A percentile compares a stretch with the other conserved stretches of the same genome.
Evolutionary conservation across 2,888 invertebrate genomes (phyloP).

Genomic region (Antheraea yamamai): DNA sequence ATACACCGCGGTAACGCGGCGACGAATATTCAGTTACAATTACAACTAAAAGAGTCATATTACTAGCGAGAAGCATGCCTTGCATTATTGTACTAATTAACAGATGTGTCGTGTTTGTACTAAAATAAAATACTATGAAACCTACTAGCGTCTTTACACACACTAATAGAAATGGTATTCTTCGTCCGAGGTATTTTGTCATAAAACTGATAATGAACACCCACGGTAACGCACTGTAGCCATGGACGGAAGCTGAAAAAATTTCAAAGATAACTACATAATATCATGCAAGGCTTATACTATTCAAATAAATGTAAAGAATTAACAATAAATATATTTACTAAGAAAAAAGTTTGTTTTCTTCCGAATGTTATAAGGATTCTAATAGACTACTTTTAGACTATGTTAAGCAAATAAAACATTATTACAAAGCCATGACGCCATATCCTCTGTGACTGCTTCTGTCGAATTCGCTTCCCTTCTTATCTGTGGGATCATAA

Average conservation of each 20-base stretch:
- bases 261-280: neutral
- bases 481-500: conserved; percentile 42
- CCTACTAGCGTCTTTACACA: conserved; percentile 41
- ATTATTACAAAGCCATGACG: conserved; percentile 43
- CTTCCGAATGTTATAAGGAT: too few relatives aligned
- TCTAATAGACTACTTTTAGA: neutral
- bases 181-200: conserved; percentile 44
- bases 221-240: conserved; percentile 48
- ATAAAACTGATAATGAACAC: conserved; percentile 47
- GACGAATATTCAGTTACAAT: conserved; percentile 52
- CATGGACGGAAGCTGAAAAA: conserved; percentile 49
- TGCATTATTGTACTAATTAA: conserved; percentile 48
- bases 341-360: too few relatives aligned
- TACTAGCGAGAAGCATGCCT: conserved; percentile 46
- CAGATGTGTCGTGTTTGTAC: conserved; percentile 42
- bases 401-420: neutral
- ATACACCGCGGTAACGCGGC: conserved; percentile 52
- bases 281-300: too few relatives aligned
- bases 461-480: conserved; percentile 42
- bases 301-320: too few relatives aligned
- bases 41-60: conserved; percentile 48
- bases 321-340: too few relatives aligned
- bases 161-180: conserved; percentile 43
- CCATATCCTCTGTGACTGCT: conserved; percentile 42
- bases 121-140: conserved; percentile 48